phyloP scores from a whole-genome alignment of 53 echinoderm and acorn worm genomes.

The Patiria pectinifera region DNA sequence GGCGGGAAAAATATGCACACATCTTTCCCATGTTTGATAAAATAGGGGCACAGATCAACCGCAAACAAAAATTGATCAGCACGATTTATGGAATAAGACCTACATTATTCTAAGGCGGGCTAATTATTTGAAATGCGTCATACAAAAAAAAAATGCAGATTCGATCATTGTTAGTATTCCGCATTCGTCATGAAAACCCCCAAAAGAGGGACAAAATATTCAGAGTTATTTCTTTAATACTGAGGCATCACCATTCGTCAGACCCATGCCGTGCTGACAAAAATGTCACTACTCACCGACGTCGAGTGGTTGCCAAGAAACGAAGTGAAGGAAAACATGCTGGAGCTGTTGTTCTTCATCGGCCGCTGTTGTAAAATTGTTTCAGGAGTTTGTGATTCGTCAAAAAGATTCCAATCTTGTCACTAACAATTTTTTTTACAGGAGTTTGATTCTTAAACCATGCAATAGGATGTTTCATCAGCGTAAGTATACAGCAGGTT shows the following conservation, averaged over 20 bases:
- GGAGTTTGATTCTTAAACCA: not conserved
- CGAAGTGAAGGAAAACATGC: slow-evolving; percentile 52
- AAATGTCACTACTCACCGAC: slow-evolving; percentile 37
- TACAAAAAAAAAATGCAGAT: not conserved
- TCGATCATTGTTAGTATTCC: not conserved
- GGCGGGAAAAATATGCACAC: no score
- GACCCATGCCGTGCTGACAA: slow-evolving; percentile 17
- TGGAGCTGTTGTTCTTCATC: slow-evolving; percentile 26
- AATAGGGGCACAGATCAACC: no score
- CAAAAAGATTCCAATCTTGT: not conserved
- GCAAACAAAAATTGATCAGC: no score
- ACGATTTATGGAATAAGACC: no score
- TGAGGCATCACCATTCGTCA: not conserved
- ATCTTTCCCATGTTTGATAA: no score
- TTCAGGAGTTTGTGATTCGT: not conserved
- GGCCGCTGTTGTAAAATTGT: slow-evolving; percentile 17
- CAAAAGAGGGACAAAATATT: not conserved
- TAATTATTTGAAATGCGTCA: no score
- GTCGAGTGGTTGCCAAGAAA: slow-evolving; percentile 33
- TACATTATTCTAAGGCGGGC: no score
- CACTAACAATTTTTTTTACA: no score
- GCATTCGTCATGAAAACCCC: not conserved
- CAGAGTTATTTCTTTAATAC: not conserved
- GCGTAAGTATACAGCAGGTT: not conserved
- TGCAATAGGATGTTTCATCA: not conserved